Percentiles rank a stretch among this genome's conserved stretches.
phyloP scores from a whole-genome alignment of 2,888 invertebrate species.

The Drosophila paranaensis region DNA sequence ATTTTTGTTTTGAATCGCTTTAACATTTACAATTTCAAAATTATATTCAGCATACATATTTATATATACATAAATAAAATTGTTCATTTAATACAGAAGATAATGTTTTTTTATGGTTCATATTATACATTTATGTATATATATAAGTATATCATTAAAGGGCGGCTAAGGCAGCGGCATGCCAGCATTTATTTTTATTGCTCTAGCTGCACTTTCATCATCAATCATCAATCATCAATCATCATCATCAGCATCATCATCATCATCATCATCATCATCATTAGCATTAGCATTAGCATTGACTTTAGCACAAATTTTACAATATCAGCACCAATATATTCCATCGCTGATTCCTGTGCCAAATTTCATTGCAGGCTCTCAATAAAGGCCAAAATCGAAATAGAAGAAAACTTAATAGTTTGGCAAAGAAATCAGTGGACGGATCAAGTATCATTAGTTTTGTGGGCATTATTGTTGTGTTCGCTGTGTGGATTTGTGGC shows the following conservation, averaged over 20 bases:
- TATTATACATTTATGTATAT: constrained; percentile 23
- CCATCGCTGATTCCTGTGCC: constrained; percentile 68
- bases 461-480: constrained; percentile 62
- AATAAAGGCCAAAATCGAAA: constrained; percentile 21
- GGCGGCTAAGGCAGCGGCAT: constrained; percentile 55
- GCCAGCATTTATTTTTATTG: constrained; percentile 52
- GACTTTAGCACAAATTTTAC: constrained; percentile 72
- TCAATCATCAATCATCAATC: constrained; percentile 30
- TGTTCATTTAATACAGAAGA: constrained; percentile 40
- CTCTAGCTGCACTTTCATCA: constrained; percentile 57
- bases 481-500: constrained; percentile 57
- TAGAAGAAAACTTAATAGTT: constrained; percentile 14
- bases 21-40: constrained; percentile 44
- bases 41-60: constrained; percentile 36
- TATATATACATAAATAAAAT: constrained; percentile 50
- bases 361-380: constrained; percentile 31
- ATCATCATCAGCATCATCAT: constrained; percentile 25
- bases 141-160: constrained; percentile 44
- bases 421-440: constrained; percentile 58
- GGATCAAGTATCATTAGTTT: constrained; percentile 77
- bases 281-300: constrained; percentile 26
- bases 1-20: constrained; percentile 41
- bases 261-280: constrained; percentile 28
- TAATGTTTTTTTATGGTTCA: background rate
- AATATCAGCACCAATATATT: constrained; percentile 56